Conservation (phyloP, 2,888 invertebrate genomes). For the Panorpa germanica region DNA sequence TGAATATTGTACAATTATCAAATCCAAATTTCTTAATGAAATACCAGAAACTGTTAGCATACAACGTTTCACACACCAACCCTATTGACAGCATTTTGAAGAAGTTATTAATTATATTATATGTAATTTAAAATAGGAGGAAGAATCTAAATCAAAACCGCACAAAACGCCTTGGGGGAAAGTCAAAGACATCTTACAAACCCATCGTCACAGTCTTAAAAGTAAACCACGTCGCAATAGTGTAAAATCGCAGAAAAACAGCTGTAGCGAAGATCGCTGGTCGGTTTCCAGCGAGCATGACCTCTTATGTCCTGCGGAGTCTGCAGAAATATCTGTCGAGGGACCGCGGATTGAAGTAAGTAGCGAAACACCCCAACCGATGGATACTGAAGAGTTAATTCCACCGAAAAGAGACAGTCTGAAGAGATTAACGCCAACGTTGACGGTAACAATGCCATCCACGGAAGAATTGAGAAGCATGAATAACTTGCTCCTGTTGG, state of each 20-base stretch:
- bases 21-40: too few species aligned
- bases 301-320: conserved; percentile 19
- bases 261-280: conserved; percentile 15
- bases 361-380: too few species aligned
- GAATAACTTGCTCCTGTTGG: too few species aligned
- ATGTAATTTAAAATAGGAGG: conserved; percentile 23
- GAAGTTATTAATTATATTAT: conserved; percentile 5
- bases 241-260: conserved; percentile 14
- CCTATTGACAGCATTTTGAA: conserved; percentile 5
- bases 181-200: conserved; percentile 59
- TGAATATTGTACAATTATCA: not conserved
- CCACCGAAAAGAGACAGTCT: too few species aligned
- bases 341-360: conserved; percentile 7
- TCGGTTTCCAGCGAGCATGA: conserved; percentile 23
- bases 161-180: conserved; percentile 59
- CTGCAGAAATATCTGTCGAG: conserved; percentile 14
- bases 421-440: conserved; percentile 22
- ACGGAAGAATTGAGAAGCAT: conserved; percentile 37
- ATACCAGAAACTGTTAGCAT: too few species aligned
- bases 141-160: conserved; percentile 31
- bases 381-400: too few species aligned
- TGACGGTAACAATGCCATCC: conserved; percentile 39
- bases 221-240: conserved; percentile 12
- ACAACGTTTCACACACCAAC: too few species aligned
- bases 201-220: conserved; percentile 19